phyloP scores from a whole-genome alignment of 2,797 vertebrate genomes.

The Enteromius afrohamiltoni region DNA sequence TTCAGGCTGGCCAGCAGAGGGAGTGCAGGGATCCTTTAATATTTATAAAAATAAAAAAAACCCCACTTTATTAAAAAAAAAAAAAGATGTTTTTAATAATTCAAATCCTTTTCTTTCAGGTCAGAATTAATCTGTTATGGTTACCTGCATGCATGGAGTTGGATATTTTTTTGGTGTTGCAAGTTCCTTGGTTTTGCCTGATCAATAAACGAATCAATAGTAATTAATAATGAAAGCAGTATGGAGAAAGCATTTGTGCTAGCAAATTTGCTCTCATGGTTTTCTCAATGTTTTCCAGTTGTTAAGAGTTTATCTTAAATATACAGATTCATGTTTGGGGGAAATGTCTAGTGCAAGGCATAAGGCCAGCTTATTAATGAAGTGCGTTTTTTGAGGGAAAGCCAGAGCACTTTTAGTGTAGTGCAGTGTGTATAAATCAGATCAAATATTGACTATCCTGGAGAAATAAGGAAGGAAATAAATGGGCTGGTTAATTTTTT shows the following conservation, averaged over 20 bases:
- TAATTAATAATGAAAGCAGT: conserved; percentile 51
- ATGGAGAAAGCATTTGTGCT: background rate
- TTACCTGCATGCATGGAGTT: background rate
- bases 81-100: background rate
- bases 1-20: conserved; percentile 62
- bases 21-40: conserved; percentile 45
- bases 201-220: conserved; percentile 34
- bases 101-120: background rate
- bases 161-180: conserved; percentile 6
- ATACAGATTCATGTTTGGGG: conserved; percentile 51
- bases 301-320: background rate
- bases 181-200: conserved; percentile 2
- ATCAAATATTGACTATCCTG: conserved; percentile 56
- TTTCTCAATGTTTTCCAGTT: background rate
- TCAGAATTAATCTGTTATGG: background rate
- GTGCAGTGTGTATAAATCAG: conserved; percentile 75
- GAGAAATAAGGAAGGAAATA: conserved; percentile 57
- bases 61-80: background rate
- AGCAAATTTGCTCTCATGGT: background rate
- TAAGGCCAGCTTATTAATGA: conserved; percentile 67
- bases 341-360: conserved; percentile 54
- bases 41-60: too few species aligned
- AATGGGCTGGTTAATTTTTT: conserved; percentile 48
- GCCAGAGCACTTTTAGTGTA: conserved; percentile 73
- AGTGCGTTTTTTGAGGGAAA: conserved; percentile 62